Conservation (phyloP, 2,113 vertebrate species). For the Bucco capensis region DNA sequence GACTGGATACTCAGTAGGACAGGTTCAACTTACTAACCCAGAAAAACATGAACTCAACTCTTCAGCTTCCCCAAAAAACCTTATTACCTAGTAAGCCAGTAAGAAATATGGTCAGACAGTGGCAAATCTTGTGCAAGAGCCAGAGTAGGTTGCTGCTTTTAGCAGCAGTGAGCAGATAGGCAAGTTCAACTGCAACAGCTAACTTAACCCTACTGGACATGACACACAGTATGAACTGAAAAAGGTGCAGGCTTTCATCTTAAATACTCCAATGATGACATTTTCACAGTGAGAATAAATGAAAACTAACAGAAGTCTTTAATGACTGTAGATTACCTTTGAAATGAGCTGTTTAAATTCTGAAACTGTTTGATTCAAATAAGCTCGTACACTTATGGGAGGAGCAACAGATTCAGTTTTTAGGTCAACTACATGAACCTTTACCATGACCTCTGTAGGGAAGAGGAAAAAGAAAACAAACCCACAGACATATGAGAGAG, state of each 20-base stretch:
- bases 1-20: neutral
- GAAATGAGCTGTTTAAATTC: slow-evolving; percentile 97
- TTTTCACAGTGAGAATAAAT: neutral
- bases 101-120: neutral
- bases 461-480: slow-evolving; percentile 18
- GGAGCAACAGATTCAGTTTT: slow-evolving; percentile 87
- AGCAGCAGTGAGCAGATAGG: neutral
- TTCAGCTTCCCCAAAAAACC: neutral
- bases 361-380: slow-evolving; percentile 92
- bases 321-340: slow-evolving; percentile 77
- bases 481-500: neutral
- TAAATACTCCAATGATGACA: neutral
- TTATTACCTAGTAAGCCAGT: neutral
- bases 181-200: neutral
- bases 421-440: slow-evolving; percentile 91
- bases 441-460: slow-evolving; percentile 95
- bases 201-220: neutral
- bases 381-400: slow-evolving; percentile 91
- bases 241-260: neutral
- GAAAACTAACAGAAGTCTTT: neutral
- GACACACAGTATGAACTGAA: neutral
- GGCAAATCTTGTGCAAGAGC: neutral
- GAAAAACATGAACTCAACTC: neutral
- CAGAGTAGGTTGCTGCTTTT: neutral
- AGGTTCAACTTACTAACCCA: neutral